These are phyloP conservation scores for Reinhardtius hippoglossoides DNA, from an alignment of 2,113 vertebrate species.

Conservation along the genomic window DNA sequence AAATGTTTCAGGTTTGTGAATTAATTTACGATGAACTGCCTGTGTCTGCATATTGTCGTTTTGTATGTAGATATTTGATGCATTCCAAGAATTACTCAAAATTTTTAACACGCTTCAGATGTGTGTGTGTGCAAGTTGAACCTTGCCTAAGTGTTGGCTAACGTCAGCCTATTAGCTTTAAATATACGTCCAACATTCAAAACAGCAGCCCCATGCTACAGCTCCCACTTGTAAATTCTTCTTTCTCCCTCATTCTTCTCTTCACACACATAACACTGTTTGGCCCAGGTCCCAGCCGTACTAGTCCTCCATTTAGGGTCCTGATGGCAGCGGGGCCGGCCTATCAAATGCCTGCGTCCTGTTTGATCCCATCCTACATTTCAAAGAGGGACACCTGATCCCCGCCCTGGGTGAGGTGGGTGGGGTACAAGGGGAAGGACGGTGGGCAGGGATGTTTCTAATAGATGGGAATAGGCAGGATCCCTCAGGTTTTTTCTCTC, in stretches of 20 bases:
- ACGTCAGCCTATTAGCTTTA: slow-evolving; percentile 22
- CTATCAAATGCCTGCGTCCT: slow-evolving; percentile 60
- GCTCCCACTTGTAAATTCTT: slow-evolving; percentile 19
- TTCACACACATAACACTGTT: slow-evolving; percentile 28
- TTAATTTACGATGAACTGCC: neutral
- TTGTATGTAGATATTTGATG: neutral
- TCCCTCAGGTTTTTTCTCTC: slow-evolving; percentile 25
- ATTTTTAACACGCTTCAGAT: slow-evolving; percentile 38
- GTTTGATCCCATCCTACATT: slow-evolving; percentile 81
- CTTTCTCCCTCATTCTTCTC: slow-evolving; percentile 21
- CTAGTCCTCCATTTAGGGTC: slow-evolving; percentile 61
- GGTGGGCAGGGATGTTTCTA: slow-evolving; percentile 45
- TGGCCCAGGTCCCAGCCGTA: slow-evolving; percentile 47
- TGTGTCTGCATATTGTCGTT: slow-evolving; percentile 2
- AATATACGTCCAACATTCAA: slow-evolving; percentile 8
- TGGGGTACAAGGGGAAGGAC: slow-evolving; percentile 47
- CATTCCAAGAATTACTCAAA: slow-evolving; percentile 34
- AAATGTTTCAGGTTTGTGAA: slow-evolving; percentile 10
- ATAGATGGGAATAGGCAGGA: slow-evolving; percentile 46
- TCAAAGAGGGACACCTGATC: slow-evolving; percentile 80
- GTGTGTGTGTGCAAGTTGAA: slow-evolving; percentile 28
- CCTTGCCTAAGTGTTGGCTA: neutral
- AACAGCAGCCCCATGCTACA: neutral
- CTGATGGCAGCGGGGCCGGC: slow-evolving; percentile 59
- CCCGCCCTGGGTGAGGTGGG: slow-evolving; percentile 47